phyloP scores from a whole-genome alignment of 2,113 vertebrate genomes.

The Rhea americana region DNA sequence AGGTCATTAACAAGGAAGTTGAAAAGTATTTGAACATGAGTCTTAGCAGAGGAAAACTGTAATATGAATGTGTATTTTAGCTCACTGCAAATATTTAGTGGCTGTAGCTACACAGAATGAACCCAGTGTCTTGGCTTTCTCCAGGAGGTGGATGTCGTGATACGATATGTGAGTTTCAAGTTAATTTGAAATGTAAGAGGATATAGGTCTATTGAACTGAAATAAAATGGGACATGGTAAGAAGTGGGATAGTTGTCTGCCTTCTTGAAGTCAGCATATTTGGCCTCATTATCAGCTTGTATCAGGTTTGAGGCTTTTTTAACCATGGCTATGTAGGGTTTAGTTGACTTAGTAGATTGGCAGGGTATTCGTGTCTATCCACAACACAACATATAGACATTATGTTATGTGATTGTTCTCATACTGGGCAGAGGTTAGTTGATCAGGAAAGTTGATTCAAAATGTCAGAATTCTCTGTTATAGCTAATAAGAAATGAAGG shows the following conservation, averaged over 20 bases:
- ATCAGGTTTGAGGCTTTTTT: conserved; percentile 13
- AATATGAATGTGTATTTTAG: conserved; percentile 28
- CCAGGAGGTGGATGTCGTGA: neutral
- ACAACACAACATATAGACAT: neutral
- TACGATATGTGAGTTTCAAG: neutral
- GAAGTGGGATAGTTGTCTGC: neutral
- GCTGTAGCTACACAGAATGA: neutral
- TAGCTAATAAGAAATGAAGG: conserved; percentile 12
- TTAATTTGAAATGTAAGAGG: conserved; percentile 22
- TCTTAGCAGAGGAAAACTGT: conserved; percentile 10
- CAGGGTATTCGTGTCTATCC: neutral
- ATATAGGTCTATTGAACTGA: conserved; percentile 12
- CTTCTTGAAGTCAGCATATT: neutral
- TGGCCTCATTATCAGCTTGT: conserved; percentile 3
- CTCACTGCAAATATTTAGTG: conserved; percentile 23
- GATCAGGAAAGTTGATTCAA: neutral
- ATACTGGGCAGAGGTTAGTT: neutral
- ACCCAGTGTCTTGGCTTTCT: neutral
- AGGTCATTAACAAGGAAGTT: conserved; percentile 28
- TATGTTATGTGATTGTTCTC: neutral
- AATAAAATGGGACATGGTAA: neutral
- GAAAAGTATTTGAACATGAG: conserved; percentile 36
- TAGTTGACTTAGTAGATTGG: neutral
- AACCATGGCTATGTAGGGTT: neutral
- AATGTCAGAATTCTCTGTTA: neutral